phyloP scores from a whole-genome alignment of 1,140 invertebrate species.

The Aporrectodea caliginosa region DNA sequence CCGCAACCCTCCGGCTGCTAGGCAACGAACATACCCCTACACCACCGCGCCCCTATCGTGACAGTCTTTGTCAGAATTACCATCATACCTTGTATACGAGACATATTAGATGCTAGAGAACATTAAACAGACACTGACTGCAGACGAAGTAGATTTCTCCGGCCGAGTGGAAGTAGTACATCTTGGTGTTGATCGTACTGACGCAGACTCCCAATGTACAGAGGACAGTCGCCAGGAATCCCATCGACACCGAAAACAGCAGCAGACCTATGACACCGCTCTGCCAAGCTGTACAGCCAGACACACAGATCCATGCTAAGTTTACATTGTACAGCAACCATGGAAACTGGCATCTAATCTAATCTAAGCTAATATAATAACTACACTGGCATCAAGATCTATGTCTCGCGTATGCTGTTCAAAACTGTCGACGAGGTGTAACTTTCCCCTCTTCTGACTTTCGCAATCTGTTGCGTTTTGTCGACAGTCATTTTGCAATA shows the following conservation, averaged over 20 bases:
- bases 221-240: conserved; percentile 47
- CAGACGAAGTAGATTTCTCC: conserved; percentile 54
- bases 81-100: no score
- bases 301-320: background rate
- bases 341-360: background rate
- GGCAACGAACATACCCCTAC: no score
- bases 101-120: no score
- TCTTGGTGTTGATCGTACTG: conserved; percentile 48
- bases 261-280: conserved; percentile 52
- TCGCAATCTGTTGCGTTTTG: background rate
- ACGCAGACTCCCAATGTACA: conserved; percentile 50
- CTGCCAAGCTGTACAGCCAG: conserved; percentile 46
- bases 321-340: background rate
- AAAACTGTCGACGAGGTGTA: background rate
- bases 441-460: background rate
- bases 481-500: background rate
- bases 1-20: no score
- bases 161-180: conserved; percentile 55
- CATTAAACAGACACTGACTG: no score
- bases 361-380: background rate
- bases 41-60: no score
- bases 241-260: conserved; percentile 49
- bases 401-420: background rate
- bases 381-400: background rate
- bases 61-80: no score